Base-by-base conservation (phyloP, 2,888 invertebrate genomes). In the Macaria liturata region DNA sequence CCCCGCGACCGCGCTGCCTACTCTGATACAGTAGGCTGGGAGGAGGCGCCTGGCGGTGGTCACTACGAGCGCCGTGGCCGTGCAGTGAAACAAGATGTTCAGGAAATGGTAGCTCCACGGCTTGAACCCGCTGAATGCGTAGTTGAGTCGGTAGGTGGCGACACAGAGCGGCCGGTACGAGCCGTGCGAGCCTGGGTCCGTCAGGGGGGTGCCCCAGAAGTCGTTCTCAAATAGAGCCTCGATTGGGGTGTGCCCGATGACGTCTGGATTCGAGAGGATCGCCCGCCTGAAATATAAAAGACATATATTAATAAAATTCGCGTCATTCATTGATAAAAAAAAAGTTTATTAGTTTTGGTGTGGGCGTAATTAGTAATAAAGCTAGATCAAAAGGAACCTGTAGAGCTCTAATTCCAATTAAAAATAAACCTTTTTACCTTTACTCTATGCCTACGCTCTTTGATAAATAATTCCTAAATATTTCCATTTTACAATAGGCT, bases 171-270 rank as follows among this genome's bases (percentile, higher is more conserved):
- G 99, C 40, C 99, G 94, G 92, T 98, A 99, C 56, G 98, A 98
- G 77, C 99, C 99, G 92, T 99, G 99, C 9, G 98, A 98, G 52
- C 98, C 98, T 66, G 95, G 94, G 91, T 98, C 97, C 70, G 94
- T 94, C 74, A 99, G 93, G 59, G 98, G 97, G 45, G 98, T 99
- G 50, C 99, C 99, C 99, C 99, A 99, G 92, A 98, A 99, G 92
- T 99, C 99, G 92, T 99, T 96, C 84, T 94, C 94, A 80, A 98
- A 95, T 72, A 98, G 93, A 70, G 95, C 94, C 71, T 93, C 93
- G 94, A 98, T 94, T 59, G 98, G 95, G 62, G 97, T 96, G 72
- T 95, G 95, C 63, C 97, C 95, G 75, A 96, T 94, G 75, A 99
- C 94, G 90, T 99, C 99, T 65, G 96, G 96, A 88, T 99, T 99